Evolutionary conservation across 2,113 vertebrate genomes (phyloP).

Genomic region (Pterocles gutturalis): DNA sequence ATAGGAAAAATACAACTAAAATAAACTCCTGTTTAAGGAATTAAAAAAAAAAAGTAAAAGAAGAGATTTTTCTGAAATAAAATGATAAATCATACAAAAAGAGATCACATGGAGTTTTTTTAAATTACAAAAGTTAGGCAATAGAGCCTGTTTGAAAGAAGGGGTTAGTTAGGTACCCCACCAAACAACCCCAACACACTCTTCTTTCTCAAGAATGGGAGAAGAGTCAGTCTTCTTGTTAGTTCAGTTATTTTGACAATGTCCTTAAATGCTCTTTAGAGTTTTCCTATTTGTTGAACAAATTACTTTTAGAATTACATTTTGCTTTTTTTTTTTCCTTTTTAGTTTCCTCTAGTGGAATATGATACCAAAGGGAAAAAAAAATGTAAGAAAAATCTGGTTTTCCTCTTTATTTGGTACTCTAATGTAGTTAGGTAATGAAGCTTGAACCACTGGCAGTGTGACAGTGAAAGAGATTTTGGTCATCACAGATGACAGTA

Average conservation of each 20-base stretch:
- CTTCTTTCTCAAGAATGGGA: not conserved
- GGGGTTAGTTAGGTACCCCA: not conserved
- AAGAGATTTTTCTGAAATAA: not conserved
- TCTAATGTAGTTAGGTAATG: not conserved
- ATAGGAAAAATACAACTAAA: not conserved
- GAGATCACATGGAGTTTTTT: not conserved
- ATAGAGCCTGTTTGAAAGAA: not conserved
- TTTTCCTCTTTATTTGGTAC: not conserved
- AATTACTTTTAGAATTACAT: no score
- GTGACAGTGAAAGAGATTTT: not conserved
- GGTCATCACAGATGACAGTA: not conserved
- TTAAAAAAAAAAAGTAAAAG: not conserved
- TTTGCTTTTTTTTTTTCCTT: not conserved
- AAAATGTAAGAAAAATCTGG: not conserved
- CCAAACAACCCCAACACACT: not conserved
- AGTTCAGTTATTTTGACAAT: not conserved
- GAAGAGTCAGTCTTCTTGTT: not conserved
- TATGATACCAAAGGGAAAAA: not conserved
- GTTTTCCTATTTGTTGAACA: not conserved
- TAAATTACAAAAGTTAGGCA: not conserved
- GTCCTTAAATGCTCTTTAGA: not conserved
- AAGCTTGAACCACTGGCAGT: not conserved
- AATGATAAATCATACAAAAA: not conserved
- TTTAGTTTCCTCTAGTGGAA: not conserved
- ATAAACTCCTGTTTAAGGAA: not conserved